Conservation (phyloP, 1,140 invertebrate species). For the Armadillidium nasatum region DNA sequence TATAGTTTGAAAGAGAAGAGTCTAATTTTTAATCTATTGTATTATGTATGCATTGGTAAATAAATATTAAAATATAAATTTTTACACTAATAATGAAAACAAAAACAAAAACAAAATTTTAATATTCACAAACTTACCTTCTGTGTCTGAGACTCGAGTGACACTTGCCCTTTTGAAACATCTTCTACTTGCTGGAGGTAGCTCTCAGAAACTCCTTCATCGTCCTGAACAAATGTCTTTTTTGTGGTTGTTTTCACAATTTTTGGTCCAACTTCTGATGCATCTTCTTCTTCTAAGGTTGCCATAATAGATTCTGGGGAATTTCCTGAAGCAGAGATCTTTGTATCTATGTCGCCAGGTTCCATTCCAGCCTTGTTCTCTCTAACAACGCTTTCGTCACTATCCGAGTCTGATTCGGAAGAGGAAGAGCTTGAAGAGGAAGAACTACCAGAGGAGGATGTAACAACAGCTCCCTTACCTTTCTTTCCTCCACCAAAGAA, state of each 20-base stretch:
- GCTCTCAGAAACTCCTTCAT: conserved; percentile 77
- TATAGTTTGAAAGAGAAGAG: no score
- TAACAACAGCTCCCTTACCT: conserved; percentile 17
- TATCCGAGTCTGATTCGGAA: conserved; percentile 31
- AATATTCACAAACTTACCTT: conserved; percentile 19
- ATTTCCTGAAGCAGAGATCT: conserved; percentile 22
- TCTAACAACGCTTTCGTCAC: conserved; percentile 37
- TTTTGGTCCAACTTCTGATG: conserved; percentile 58
- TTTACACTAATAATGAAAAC: background rate
- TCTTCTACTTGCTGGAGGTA: conserved; percentile 83
- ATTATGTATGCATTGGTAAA: no score
- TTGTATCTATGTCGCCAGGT: conserved; percentile 34
- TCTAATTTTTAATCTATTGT: no score
- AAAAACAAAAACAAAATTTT: no score
- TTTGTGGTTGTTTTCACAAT: conserved; percentile 86
- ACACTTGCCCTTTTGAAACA: conserved; percentile 59
- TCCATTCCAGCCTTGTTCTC: conserved; percentile 43
- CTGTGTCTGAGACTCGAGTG: conserved; percentile 17
- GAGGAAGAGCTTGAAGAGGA: conserved; percentile 26
- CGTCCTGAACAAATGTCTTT: conserved; percentile 77
- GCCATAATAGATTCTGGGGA: background rate
- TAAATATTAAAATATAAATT: background rate
- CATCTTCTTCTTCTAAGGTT: background rate
- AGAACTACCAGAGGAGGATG: conserved; percentile 24
- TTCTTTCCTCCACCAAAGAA: conserved; percentile 41